Conservation (phyloP, 1,140 invertebrate species). For the Papilio helenus region DNA sequence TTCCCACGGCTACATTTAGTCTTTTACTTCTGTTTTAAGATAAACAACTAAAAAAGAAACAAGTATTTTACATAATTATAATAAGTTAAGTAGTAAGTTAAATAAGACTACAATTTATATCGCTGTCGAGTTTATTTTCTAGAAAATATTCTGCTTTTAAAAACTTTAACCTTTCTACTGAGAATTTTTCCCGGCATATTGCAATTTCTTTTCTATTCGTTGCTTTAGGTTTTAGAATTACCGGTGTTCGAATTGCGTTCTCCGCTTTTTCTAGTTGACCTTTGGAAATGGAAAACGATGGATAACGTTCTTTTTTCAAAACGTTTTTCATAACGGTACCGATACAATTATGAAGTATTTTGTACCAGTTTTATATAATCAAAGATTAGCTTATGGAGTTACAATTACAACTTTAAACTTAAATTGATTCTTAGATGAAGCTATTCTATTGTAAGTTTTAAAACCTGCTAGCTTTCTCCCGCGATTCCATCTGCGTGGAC, state of each 20-base stretch:
- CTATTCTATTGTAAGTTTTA: too few species aligned
- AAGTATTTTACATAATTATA: neutral
- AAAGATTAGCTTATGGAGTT: too few species aligned
- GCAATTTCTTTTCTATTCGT: neutral
- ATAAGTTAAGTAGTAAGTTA: neutral
- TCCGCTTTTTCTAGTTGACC: slow-evolving; percentile 6
- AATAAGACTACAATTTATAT: too few species aligned
- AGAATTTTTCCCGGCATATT: neutral
- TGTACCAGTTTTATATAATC: neutral
- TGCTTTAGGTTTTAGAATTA: neutral
- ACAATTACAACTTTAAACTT: too few species aligned
- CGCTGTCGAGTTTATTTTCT: neutral
- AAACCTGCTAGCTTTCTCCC: too few species aligned
- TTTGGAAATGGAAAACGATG: neutral
- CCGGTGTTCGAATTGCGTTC: neutral
- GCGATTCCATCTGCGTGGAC: too few species aligned
- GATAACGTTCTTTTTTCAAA: neutral
- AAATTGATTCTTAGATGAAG: too few species aligned
- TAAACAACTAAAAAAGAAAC: neutral
- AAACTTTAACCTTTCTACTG: neutral
- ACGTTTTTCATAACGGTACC: neutral
- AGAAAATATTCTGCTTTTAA: neutral
- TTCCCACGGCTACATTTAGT: neutral
- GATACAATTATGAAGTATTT: neutral
- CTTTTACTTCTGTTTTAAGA: neutral